Conservation (phyloP, 2,113 vertebrate species). For the Phrynosoma blainvillii region DNA sequence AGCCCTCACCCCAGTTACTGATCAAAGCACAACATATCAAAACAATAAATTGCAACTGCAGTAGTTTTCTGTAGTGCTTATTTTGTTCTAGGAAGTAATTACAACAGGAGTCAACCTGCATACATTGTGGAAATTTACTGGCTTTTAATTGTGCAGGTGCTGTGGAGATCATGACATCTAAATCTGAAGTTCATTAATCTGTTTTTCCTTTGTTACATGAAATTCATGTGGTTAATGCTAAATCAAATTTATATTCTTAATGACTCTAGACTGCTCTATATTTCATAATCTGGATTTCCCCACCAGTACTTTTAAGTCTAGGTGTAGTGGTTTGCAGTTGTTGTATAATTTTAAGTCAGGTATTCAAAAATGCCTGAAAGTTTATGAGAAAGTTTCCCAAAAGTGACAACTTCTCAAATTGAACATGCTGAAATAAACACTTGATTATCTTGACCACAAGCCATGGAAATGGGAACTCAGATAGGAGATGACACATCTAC, state of each 20-base stretch:
- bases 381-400: not conserved
- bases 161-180: slow-evolving; percentile 7
- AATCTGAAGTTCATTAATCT: not conserved
- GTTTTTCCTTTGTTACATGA: slow-evolving; percentile 13
- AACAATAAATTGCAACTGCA: not conserved
- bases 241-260: slow-evolving; percentile 22
- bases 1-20: not conserved
- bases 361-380: not conserved
- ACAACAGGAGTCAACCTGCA: not conserved
- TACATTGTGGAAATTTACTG: not conserved
- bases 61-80: not conserved
- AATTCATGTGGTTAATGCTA: not conserved
- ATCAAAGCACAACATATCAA: not conserved
- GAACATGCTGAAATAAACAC: not conserved
- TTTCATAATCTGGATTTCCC: slow-evolving; percentile 2
- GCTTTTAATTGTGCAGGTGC: slow-evolving; percentile 13
- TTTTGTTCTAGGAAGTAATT: slow-evolving; percentile 1
- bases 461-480: not conserved
- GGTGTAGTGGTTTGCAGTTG: not conserved
- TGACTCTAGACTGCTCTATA: not conserved
- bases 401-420: not conserved
- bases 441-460: not conserved
- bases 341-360: not conserved
- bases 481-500: not conserved
- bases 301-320: not conserved